Base-by-base conservation (phyloP, 2,797 vertebrate genomes). In the Enteromius radiatus region DNA sequence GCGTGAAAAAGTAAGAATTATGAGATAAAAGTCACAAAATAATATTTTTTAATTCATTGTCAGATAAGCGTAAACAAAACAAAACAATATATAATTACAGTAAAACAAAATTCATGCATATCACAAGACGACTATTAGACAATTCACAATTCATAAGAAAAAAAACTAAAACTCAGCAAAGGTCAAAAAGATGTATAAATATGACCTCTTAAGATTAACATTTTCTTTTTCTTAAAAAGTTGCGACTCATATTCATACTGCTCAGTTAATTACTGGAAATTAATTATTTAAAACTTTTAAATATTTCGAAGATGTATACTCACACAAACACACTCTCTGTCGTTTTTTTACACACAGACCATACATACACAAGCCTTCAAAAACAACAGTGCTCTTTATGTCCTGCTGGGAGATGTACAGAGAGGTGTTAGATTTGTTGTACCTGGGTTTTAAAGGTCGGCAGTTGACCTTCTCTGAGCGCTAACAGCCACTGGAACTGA, bases 391-490 rank as follows among this genome's bases (percentile, higher is more conserved):
- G 85, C 63, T 85, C 76, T 83, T 52, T 84, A 28, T 83, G n/a
- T 52, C 83, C 81, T 76, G 56, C 78, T 80, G 83, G 31, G 76
- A 81, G 86, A 85, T 87, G 84, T 82, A 87, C 84, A 85, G 82
- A 82, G 76, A 84, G 89, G 80, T 88, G 86, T 86, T 89, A 87
- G 89, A 92, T 92, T 88, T 91, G 89, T 92, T 88, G 73, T 87
- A 88, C 86, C 88, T 89, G 82, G 77, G 84, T 82, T 84, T 85
- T 91, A 92, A 93, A 94, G 92, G 92, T 93, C 92, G 89, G 67
- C 28, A 45, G 82, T 83, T 93, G 90, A 92, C 91, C 92, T 93
- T 93, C 90, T 86, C 82, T 82, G 49, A 85, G 84, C 82, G 85
- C 85, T 87, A 89, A 91, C 85, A 89, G 85, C 80, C 69, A 82